Conservation (phyloP, 53 echinoderm and acorn worm genomes). For the Paracentrotus lividus region DNA sequence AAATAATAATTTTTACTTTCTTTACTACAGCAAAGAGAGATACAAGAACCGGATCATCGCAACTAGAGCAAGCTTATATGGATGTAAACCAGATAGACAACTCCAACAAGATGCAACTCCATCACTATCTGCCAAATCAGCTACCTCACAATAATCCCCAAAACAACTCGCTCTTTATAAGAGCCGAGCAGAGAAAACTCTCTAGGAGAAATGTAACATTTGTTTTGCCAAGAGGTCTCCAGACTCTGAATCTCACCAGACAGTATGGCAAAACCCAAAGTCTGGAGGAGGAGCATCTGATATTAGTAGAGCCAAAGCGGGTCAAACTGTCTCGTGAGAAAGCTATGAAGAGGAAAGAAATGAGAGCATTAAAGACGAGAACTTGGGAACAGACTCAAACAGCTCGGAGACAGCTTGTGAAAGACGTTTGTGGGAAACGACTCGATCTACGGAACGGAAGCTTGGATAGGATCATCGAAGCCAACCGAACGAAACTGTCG, state of each 20-base stretch:
- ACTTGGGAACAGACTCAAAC: conserved; percentile 50
- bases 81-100: not conserved
- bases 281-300: conserved; percentile 43
- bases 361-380: not conserved
- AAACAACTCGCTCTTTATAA: not conserved
- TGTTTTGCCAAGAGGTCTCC: conserved; percentile 11
- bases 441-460: not conserved
- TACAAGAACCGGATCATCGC: not conserved
- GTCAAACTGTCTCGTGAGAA: not conserved
- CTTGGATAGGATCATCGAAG: not conserved
- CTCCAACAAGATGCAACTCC: not conserved
- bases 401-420: not conserved
- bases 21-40: not conserved
- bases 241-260: not conserved
- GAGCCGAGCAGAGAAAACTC: not conserved
- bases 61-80: not conserved
- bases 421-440: not conserved
- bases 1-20: not conserved
- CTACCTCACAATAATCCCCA: not conserved
- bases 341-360: not conserved
- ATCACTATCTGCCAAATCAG: not conserved
- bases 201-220: not conserved
- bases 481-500: conserved; percentile 1
- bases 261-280: not conserved
- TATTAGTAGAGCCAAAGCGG: conserved; percentile 8